These are phyloP conservation scores for Anisognathus igniventris DNA, from an alignment of 2,797 vertebrate genomes.

Conservation along the genomic window DNA sequence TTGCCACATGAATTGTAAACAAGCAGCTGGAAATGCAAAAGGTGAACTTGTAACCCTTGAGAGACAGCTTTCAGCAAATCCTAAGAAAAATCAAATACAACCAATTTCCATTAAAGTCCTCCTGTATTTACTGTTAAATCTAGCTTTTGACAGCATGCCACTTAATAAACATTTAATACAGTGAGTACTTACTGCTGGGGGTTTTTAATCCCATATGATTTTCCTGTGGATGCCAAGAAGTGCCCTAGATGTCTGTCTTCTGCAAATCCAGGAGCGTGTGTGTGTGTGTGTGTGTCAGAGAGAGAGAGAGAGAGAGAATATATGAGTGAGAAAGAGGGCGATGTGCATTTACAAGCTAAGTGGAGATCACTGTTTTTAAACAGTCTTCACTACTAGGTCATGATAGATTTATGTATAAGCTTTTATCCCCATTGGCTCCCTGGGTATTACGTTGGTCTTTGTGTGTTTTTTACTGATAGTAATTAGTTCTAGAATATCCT, in stretches of 20 bases:
- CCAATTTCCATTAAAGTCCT: not conserved
- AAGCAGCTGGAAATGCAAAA: conserved; percentile 36
- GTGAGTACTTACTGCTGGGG: conserved; percentile 61
- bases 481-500: conserved; percentile 42
- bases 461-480: not conserved
- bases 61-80: conserved; percentile 22
- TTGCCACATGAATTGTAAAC: conserved; percentile 7
- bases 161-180: conserved; percentile 37
- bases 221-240: conserved; percentile 36
- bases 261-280: conserved; percentile 29
- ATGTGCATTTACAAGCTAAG: conserved; percentile 46
- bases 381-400: conserved; percentile 43
- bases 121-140: not conserved
- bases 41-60: conserved; percentile 9
- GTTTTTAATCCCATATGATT: conserved; percentile 24
- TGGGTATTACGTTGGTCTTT: conserved; percentile 4
- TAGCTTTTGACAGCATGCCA: conserved; percentile 37
- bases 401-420: not conserved
- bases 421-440: conserved; percentile 10
- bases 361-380: conserved; percentile 55
- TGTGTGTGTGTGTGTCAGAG: not conserved
- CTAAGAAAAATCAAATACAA: conserved; percentile 31
- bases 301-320: not conserved
- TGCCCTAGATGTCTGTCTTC: conserved; percentile 21
- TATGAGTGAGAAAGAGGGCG: not conserved